Evolutionary conservation across 2,797 vertebrate genomes (phyloP).

Genomic region (Telmatherina bonti): DNA sequence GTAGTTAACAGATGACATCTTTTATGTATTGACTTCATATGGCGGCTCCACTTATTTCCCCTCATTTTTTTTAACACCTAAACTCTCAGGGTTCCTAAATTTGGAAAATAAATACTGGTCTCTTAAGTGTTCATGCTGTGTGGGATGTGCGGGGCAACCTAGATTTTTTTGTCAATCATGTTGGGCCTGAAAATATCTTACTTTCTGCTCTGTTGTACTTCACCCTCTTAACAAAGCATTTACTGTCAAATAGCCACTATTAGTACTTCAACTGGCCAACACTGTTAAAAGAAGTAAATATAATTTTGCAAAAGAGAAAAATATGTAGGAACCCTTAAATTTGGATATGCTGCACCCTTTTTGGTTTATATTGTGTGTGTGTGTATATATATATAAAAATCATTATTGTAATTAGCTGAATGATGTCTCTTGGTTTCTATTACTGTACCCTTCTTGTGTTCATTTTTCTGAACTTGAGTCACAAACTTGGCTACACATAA

Average conservation of each 20-base stretch:
- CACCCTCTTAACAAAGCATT: slow-evolving; percentile 7
- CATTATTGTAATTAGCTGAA: slow-evolving; percentile 66
- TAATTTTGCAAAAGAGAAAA: slow-evolving; percentile 11
- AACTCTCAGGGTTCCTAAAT: slow-evolving; percentile 76
- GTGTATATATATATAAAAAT: slow-evolving; percentile 76
- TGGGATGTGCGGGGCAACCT: slow-evolving; percentile 4
- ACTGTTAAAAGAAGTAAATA: slow-evolving; percentile 10
- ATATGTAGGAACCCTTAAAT: slow-evolving; percentile 71
- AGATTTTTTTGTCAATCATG: neutral
- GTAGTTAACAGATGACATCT: slow-evolving; percentile 62
- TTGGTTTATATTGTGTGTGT: slow-evolving; percentile 57
- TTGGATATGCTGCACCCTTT: slow-evolving; percentile 65
- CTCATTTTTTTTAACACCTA: slow-evolving; percentile 53
- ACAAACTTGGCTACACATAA: slow-evolving; percentile 47
- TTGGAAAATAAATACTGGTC: slow-evolving; percentile 35
- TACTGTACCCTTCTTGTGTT: slow-evolving; percentile 58
- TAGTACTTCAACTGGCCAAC: slow-evolving; percentile 20
- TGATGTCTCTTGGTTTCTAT: slow-evolving; percentile 67
- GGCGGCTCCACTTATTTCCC: slow-evolving; percentile 31
- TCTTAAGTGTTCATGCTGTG: slow-evolving; percentile 21
- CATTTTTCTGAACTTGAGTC: slow-evolving; percentile 59
- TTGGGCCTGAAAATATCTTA: slow-evolving; percentile 7
- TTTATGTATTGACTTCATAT: slow-evolving; percentile 65
- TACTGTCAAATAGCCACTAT: slow-evolving; percentile 13
- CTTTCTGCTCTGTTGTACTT: slow-evolving; percentile 7